Base-by-base conservation (phyloP, 2,888 invertebrate genomes). In the Mesoligia furuncula region DNA sequence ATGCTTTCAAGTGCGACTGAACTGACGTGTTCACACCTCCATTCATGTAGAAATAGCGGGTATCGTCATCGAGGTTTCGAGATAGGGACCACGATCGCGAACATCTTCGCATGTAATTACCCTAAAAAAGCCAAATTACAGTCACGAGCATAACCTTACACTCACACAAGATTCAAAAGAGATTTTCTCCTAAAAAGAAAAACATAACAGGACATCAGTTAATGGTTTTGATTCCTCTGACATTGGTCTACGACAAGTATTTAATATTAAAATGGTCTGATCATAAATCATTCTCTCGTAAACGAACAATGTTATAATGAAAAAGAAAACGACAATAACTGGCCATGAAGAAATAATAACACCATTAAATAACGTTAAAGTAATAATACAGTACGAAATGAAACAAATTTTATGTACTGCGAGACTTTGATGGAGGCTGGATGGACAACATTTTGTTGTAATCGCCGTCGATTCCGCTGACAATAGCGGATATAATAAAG, bases 401-500 rank as follows among this genome's bases (percentile, higher is more conserved):
- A 87, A 86, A 86, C 77, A 89, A 87, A 85, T 84, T 84, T 75
- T 85, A 86, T 87, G 85, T 85, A 87, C 79, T 80, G 78, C 65
- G 72, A 83, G 75, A 77, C 81, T 81, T 80, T 90, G 89, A 90
- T 88, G 87, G 88, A 86, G 73, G 78, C 69, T 84, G 72, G 86
- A 82, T 83, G 85, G 88, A 87, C 88, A 83, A 87, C 91, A 90
- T 90, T 90, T 90, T 89, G 85, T 87, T 88, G 89, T 91, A 91
- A 92, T 92, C 89, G 90, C 77, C 85, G 87, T 88, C 89, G 87
- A 90, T 92, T 90, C 84, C 71, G 79, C 87, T 84, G 80, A 91
- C 90, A 93, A 91, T 88, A 81, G 88, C 80, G 85, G 87, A 89
- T 88, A 86, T 87, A 91, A 91, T 91, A 89, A 92, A 90, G 87